Evolutionary conservation across 2,113 vertebrate species (phyloP), one percentile per base, ranked within the genome.

Genomic region (Monarcha castaneiventris): DNA sequence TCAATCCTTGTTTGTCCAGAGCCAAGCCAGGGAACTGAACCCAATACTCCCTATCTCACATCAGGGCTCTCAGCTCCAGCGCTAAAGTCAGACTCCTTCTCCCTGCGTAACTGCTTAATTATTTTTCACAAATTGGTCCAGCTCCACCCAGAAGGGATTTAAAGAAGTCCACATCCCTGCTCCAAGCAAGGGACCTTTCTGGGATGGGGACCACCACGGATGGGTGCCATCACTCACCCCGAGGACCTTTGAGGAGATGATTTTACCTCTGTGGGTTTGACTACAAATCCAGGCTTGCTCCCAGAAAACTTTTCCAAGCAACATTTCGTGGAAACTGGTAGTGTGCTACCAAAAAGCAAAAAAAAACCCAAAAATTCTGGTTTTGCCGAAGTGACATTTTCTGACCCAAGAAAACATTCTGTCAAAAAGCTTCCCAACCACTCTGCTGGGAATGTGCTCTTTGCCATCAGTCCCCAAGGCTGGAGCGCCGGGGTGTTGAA

Each of bases 391-490:
- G 13, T 23, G 89, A 46, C 69, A 26, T 93, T 93, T 95, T 90
- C 51, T 78, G 80, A 86, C 89, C 41, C 80, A 86, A 94, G 74
- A 74, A 94, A 95, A 87, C 76, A 59, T n/a, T n/a, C 43, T 78
- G 87, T 84, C 82, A 59, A 77, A 84, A 75, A 72, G 9, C 80
- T 81, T 90, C 93, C 89, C 90, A 74, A 59, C 55, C 84, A 6
- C 77, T 93, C 94, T 84, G 89, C 95, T 95, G 85, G 96, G 95
- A 97, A 94, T 52, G 77, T 75, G 96, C 94, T 94, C 89, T 81
- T 80, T 97, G 94, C 96, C 94, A 94, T 75, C 94, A 86, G 92
- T 92, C 94, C 92, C 94, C 94, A 94, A 83, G 93, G 94, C 95
- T 96, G 93, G 69, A 89, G 94, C 13, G 14, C 93, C 5, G 32